Evolutionary conservation across 2,888 invertebrate species (phyloP).

Genomic region (Tricholauxania praeusta): DNA sequence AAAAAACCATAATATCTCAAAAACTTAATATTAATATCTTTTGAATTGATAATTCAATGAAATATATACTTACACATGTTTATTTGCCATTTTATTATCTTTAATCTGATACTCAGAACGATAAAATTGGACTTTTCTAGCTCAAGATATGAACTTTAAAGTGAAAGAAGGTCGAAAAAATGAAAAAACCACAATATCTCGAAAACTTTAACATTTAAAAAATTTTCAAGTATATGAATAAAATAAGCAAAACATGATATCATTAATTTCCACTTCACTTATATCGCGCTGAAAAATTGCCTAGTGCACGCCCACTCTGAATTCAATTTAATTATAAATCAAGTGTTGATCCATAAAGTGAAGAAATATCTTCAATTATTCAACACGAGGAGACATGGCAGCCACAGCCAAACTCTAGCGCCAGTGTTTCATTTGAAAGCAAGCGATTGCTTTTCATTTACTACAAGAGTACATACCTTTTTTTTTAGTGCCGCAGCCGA

Average conservation of each 20-base stretch:
- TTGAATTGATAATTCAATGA: no score
- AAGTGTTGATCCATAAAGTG: slow-evolving; percentile 22
- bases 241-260: neutral
- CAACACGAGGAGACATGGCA: neutral
- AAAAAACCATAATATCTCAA: no score
- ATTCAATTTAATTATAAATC: slow-evolving; percentile 25
- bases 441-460: neutral
- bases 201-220: no score
- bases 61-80: no score
- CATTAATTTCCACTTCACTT: slow-evolving; percentile 26
- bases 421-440: neutral
- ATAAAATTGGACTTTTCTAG: no score
- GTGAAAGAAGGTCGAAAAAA: no score
- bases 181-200: no score
- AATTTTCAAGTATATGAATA: no score
- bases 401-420: neutral
- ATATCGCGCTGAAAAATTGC: slow-evolving; percentile 47
- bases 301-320: slow-evolving; percentile 11
- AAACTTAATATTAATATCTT: no score
- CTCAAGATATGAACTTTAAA: no score
- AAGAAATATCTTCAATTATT: slow-evolving; percentile 16
- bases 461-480: neutral
- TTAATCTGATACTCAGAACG: no score
- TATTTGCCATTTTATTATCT: no score
- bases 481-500: neutral